phyloP scores from a whole-genome alignment of 2,113 vertebrate genomes.

The Tamias sibiricus region DNA sequence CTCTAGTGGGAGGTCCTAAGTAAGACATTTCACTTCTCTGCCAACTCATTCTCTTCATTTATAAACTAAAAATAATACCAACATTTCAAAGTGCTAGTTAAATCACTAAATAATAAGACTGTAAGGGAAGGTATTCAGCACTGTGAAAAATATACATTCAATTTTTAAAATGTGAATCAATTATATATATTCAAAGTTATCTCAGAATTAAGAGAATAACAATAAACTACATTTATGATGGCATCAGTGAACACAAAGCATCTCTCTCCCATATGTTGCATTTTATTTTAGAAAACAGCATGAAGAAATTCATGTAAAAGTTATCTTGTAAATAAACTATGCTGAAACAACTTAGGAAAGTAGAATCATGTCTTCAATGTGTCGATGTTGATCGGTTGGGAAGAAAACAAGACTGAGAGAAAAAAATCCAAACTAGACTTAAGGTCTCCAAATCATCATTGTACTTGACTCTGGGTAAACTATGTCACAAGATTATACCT shows the following conservation, averaged over 20 bases:
- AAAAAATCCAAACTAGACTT: not conserved
- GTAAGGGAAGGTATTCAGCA: not conserved
- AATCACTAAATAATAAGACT: not conserved
- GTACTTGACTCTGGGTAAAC: not conserved
- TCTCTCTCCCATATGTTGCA: not conserved
- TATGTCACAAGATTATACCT: not conserved
- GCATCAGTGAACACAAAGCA: not conserved
- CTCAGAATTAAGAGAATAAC: constrained; percentile 7
- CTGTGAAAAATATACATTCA: not conserved
- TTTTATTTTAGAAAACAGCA: constrained; percentile 2
- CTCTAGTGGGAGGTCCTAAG: not conserved
- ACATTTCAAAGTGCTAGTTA: not conserved
- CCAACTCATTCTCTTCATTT: not conserved
- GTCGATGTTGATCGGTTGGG: not conserved
- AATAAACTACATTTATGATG: not conserved
- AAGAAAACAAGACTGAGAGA: not conserved
- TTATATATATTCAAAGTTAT: not conserved
- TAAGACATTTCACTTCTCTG: not conserved
- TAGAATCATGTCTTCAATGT: not conserved
- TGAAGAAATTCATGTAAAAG: not conserved
- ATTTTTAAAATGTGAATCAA: not conserved
- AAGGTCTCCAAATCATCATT: not conserved
- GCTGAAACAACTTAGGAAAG: not conserved
- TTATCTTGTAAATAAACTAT: not conserved
- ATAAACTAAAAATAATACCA: not conserved